Evolutionary conservation across 2,888 invertebrate genomes (phyloP).

Genomic region (Epinotia nisella): DNA sequence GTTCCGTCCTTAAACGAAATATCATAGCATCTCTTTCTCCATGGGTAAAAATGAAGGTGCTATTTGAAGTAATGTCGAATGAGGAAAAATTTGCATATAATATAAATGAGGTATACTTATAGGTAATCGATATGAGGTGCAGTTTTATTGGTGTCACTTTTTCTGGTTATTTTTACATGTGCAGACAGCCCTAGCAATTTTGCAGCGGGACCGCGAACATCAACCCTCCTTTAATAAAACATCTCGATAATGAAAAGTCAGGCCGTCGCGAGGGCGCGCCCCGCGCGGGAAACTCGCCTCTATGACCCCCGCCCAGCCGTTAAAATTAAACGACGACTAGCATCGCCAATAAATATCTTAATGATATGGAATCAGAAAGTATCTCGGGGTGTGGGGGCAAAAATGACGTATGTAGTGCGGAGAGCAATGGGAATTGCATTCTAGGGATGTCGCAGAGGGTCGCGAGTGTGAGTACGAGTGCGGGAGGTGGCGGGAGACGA

Average conservation of each 20-base stretch:
- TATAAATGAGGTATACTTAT: neutral
- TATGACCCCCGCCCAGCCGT: conserved; percentile 62
- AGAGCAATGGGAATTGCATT: conserved; percentile 57
- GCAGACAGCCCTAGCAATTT: conserved; percentile 72
- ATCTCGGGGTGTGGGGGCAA: conserved; percentile 62
- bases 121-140: neutral
- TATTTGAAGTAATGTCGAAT: no score
- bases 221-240: conserved; percentile 83
- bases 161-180: neutral
- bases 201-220: conserved; percentile 59
- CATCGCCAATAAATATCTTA: conserved; percentile 81
- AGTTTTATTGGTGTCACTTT: neutral
- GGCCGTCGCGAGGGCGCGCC: conserved; percentile 79
- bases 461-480: conserved; percentile 44
- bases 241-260: conserved; percentile 86
- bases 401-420: conserved; percentile 60
- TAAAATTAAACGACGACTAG: conserved; percentile 68
- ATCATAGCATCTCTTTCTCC: no score
- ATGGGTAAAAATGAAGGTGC: neutral
- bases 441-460: conserved; percentile 57
- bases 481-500: conserved; percentile 56
- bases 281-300: conserved; percentile 64
- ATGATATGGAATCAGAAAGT: conserved; percentile 84
- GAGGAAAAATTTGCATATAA: no score
- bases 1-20: no score